These are phyloP conservation scores for Chymomyza amoena DNA, from an alignment of 2,888 invertebrate genomes.

Conservation along the genomic window DNA sequence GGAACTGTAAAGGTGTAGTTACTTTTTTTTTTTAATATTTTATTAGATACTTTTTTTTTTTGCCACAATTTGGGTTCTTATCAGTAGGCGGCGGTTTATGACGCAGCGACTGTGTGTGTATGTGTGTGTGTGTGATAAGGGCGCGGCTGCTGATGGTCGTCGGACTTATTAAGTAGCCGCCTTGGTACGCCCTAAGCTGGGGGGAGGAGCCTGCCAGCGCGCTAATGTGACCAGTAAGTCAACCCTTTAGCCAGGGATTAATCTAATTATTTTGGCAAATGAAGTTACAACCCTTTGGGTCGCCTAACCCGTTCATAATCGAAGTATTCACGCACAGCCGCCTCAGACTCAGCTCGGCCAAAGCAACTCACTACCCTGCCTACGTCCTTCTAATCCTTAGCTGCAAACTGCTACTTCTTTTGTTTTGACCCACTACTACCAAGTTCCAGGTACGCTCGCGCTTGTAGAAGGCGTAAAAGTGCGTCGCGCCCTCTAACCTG, in stretches of 20 bases:
- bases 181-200: neutral
- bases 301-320: slow-evolving; percentile 48
- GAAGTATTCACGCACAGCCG: slow-evolving; percentile 7
- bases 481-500: slow-evolving; percentile 71
- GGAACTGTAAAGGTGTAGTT: slow-evolving; percentile 53
- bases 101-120: slow-evolving; percentile 1
- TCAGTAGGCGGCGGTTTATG: slow-evolving; percentile 56
- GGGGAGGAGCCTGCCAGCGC: slow-evolving; percentile 46
- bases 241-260: slow-evolving; percentile 69
- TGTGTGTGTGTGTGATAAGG: neutral
- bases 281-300: slow-evolving; percentile 55
- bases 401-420: slow-evolving; percentile 38
- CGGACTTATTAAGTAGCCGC: slow-evolving; percentile 1
- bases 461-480: slow-evolving; percentile 55
- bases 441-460: slow-evolving; percentile 51
- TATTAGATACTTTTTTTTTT: slow-evolving; percentile 39
- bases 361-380: neutral
- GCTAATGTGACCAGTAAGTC: slow-evolving; percentile 68
- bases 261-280: slow-evolving; percentile 77
- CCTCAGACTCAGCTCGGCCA: neutral
- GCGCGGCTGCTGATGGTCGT: neutral
- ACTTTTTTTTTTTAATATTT: slow-evolving; percentile 15
- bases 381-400: slow-evolving; percentile 42
- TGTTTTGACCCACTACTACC: slow-evolving; percentile 4
- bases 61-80: slow-evolving; percentile 63